Evolutionary conservation across 2,888 invertebrate species (phyloP).

Genomic region (Allolobophora icterica): DNA sequence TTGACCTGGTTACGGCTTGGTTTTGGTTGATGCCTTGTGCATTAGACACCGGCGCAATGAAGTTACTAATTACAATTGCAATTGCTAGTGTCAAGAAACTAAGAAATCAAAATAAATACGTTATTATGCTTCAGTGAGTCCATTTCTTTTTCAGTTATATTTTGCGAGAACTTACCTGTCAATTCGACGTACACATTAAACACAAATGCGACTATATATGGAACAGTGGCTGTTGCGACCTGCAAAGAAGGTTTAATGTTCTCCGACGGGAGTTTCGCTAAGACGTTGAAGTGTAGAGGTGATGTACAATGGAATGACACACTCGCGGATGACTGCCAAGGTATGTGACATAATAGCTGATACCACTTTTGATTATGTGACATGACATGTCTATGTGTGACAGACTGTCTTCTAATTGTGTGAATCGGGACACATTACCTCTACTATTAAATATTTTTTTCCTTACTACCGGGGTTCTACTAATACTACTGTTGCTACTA

Average conservation of each 20-base stretch:
- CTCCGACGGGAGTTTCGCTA: background rate
- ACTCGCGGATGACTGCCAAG: background rate
- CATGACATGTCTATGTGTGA: background rate
- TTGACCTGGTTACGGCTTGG: too few relatives aligned
- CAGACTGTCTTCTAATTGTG: background rate
- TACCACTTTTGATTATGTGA: background rate
- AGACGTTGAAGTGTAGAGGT: background rate
- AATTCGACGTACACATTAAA: background rate
- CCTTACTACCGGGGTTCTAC: background rate
- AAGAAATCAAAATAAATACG: too few relatives aligned
- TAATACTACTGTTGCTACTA: background rate
- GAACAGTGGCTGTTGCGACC: background rate
- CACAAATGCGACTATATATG: background rate
- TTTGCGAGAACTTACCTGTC: background rate
- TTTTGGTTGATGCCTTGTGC: too few relatives aligned
- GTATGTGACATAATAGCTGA: background rate
- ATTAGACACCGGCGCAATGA: too few relatives aligned
- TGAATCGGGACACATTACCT: too few relatives aligned
- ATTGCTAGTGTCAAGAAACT: too few relatives aligned
- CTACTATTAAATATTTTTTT: background rate
- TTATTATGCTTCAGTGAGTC: background rate
- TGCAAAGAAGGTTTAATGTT: background rate
- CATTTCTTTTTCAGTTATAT: background rate
- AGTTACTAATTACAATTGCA: too few relatives aligned
- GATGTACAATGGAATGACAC: background rate